phyloP scores from a whole-genome alignment of 2,797 vertebrate genomes.

The Alca torda region DNA sequence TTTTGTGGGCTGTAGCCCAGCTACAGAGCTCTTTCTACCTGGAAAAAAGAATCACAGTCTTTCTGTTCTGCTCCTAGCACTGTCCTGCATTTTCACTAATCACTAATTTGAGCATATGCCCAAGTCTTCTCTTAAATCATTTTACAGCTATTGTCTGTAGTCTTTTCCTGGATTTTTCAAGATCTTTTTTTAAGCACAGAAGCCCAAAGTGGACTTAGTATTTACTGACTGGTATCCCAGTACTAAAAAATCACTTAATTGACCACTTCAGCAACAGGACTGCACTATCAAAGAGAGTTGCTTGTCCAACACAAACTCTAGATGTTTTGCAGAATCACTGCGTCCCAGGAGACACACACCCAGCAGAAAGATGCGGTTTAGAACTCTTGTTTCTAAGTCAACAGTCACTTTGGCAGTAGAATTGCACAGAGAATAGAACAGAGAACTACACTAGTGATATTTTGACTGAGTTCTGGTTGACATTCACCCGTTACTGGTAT shows the following conservation, averaged over 20 bases:
- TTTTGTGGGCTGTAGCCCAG: not conserved
- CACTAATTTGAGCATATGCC: not conserved
- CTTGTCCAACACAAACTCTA: not conserved
- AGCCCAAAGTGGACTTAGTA: not conserved
- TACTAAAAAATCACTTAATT: not conserved
- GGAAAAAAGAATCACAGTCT: not conserved
- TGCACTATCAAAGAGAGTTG: not conserved
- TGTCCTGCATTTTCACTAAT: not conserved
- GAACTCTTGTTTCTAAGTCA: not conserved
- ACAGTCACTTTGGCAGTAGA: not conserved
- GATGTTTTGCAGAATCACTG: not conserved
- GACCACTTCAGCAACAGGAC: not conserved
- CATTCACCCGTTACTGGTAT: not conserved
- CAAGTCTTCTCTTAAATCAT: not conserved
- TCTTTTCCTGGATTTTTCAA: not conserved
- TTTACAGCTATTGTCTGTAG: not conserved
- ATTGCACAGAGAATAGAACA: not conserved
- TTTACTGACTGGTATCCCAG: not conserved
- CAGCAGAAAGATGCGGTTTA: not conserved
- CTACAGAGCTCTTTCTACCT: not conserved
- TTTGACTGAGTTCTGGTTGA: not conserved
- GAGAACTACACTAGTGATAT: not conserved
- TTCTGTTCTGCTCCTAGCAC: not conserved
- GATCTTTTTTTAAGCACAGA: not conserved
- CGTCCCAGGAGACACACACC: accelerated